Percentiles rank a stretch among this genome's conserved stretches.
Conservation (phyloP, 35 echinoderm and acorn worm species). For the Apostichopus californicus region DNA sequence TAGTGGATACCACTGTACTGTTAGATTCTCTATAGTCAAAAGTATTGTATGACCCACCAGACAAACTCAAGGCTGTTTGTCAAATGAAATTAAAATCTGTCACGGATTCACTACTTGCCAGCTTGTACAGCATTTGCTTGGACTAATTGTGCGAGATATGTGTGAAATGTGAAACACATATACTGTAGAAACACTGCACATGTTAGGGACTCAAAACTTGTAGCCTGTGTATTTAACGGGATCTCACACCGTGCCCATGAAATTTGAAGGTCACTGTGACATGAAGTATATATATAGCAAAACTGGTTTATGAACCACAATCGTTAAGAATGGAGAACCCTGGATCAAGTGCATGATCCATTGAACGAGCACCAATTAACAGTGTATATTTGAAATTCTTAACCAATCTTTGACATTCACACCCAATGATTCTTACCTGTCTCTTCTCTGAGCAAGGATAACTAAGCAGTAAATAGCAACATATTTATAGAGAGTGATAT, state of each 20-base stretch:
- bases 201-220: background rate
- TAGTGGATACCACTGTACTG: background rate
- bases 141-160: background rate
- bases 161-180: background rate
- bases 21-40: background rate
- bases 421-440: no score
- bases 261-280: background rate
- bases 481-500: no score
- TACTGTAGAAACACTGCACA: background rate
- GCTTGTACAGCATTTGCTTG: background rate
- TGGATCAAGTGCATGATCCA: no score
- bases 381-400: no score
- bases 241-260: background rate
- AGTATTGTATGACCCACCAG: background rate
- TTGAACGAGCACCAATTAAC: no score
- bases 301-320: no score
- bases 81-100: constrained; percentile 1
- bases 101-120: background rate
- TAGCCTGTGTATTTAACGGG: background rate
- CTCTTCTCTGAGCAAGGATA: no score
- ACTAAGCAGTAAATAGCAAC: no score
- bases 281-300: no score
- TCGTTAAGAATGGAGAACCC: no score
- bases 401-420: no score
- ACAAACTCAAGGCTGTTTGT: background rate